Conservation (phyloP, 2,888 invertebrate genomes). For the Idaea straminata region DNA sequence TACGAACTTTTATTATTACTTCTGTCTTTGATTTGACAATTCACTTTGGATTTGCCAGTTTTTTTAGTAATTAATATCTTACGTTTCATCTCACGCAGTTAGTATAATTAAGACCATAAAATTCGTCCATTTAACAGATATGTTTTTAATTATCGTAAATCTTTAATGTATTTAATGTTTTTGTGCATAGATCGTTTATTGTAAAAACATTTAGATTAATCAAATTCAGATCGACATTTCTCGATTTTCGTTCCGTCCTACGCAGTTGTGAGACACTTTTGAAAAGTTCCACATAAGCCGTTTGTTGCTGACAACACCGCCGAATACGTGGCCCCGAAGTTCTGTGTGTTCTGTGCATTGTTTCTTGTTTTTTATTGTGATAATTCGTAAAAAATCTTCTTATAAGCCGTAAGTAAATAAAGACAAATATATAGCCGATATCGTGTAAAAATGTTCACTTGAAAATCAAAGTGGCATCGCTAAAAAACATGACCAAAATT, state of each 20-base stretch:
- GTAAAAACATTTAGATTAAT: not conserved
- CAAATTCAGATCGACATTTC: not conserved
- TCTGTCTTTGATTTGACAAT: not conserved
- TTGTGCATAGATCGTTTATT: not conserved
- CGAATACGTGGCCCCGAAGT: slow-evolving; percentile 76
- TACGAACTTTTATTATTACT: not conserved
- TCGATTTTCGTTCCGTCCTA: slow-evolving; percentile 42
- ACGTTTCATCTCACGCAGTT: slow-evolving; percentile 19
- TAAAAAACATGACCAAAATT: slow-evolving; percentile 32
- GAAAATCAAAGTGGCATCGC: slow-evolving; percentile 23
- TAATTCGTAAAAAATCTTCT: slow-evolving; percentile 52
- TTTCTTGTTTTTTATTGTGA: slow-evolving; percentile 72
- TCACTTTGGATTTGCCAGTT: not conserved
- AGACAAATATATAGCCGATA: slow-evolving; percentile 24
- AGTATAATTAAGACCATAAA: not conserved
- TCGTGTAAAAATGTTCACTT: slow-evolving; percentile 22
- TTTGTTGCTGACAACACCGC: slow-evolving; percentile 66
- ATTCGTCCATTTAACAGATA: not conserved
- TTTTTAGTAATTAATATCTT: not conserved
- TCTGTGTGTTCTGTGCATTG: slow-evolving; percentile 63
- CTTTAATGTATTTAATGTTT: not conserved
- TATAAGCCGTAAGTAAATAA: slow-evolving; percentile 62
- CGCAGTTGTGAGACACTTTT: slow-evolving; percentile 37
- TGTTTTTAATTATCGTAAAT: not conserved
- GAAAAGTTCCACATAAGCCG: slow-evolving; percentile 79